Conservation (phyloP, 2,113 vertebrate species). For the Protomyctophum bolini region DNA sequence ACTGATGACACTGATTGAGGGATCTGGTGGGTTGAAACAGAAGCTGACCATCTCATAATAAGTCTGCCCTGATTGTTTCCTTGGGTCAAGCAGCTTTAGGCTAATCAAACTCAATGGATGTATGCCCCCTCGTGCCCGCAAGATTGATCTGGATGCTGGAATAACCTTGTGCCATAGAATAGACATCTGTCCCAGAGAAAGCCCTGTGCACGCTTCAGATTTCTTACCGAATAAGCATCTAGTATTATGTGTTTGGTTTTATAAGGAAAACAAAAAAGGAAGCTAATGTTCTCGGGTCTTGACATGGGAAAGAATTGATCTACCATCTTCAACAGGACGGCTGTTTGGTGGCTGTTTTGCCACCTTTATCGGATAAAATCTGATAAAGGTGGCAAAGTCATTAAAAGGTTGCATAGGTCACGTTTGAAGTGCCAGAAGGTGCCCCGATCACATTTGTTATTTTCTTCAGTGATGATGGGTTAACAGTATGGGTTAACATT, state of each 20-base stretch:
- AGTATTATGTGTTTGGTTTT: neutral
- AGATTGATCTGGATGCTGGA: constrained; percentile 5
- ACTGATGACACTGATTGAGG: constrained; percentile 20
- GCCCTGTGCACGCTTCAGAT: neutral
- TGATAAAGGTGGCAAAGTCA: constrained; percentile 5
- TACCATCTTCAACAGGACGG: constrained; percentile 25
- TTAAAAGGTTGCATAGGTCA: constrained; percentile 1
- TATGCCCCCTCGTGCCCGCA: neutral
- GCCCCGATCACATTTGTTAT: neutral
- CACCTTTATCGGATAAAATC: too few relatives aligned
- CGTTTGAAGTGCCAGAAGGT: constrained; percentile 5
- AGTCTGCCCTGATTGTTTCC: neutral
- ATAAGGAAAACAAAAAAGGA: constrained; percentile 27
- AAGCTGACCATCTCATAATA: constrained; percentile 13
- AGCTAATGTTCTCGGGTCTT: constrained; percentile 52
- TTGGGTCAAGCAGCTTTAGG: neutral
- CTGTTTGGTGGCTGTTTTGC: too few relatives aligned
- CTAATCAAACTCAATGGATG: too few relatives aligned
- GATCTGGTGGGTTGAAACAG: constrained; percentile 3
- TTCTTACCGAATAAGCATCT: constrained; percentile 6
- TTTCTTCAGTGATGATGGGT: neutral
- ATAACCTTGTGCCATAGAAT: constrained; percentile 34
- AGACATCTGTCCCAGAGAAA: constrained; percentile 6
- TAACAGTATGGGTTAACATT: constrained; percentile 6
- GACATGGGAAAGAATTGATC: constrained; percentile 33